phyloP scores from a whole-genome alignment of 2,888 invertebrate species.

The Trimorus sp. region DNA sequence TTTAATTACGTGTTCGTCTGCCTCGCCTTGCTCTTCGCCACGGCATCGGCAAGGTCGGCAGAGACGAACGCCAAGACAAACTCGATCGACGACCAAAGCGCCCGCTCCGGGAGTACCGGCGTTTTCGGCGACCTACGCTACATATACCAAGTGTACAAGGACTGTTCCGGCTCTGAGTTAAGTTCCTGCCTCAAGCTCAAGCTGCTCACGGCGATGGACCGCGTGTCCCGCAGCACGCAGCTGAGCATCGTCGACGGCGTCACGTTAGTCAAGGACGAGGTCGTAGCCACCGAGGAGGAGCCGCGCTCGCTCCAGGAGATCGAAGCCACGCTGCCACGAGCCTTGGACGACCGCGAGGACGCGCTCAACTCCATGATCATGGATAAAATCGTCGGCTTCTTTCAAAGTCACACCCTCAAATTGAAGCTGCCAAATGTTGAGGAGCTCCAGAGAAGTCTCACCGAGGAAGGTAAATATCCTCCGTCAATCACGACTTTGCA shows the following conservation, averaged over 20 bases:
- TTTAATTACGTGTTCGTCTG: conserved; percentile 72
- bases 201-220: conserved; percentile 89
- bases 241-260: conserved; percentile 89
- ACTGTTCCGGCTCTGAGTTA: conserved; percentile 86
- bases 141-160: conserved; percentile 91
- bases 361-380: conserved; percentile 89
- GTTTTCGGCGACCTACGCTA: conserved; percentile 86
- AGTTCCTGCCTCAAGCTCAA: conserved; percentile 91
- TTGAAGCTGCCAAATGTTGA: conserved; percentile 89
- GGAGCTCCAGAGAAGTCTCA: conserved; percentile 85
- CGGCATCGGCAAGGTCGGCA: conserved; percentile 75
- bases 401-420: conserved; percentile 91
- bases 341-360: conserved; percentile 87
- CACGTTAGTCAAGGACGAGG: conserved; percentile 86
- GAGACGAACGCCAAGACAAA: conserved; percentile 75
- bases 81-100: conserved; percentile 76
- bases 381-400: conserved; percentile 88
- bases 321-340: conserved; percentile 88
- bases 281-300: conserved; percentile 76
- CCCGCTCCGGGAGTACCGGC: conserved; percentile 74
- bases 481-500: background rate
- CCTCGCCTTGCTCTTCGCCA: conserved; percentile 73
- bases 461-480: conserved; percentile 82
- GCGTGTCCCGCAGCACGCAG: conserved; percentile 86
- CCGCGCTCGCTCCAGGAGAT: conserved; percentile 85